Percentiles rank a stretch among this genome's conserved stretches.
Evolutionary conservation across 1,140 invertebrate genomes (phyloP).

Genomic region (Apis florea): DNA sequence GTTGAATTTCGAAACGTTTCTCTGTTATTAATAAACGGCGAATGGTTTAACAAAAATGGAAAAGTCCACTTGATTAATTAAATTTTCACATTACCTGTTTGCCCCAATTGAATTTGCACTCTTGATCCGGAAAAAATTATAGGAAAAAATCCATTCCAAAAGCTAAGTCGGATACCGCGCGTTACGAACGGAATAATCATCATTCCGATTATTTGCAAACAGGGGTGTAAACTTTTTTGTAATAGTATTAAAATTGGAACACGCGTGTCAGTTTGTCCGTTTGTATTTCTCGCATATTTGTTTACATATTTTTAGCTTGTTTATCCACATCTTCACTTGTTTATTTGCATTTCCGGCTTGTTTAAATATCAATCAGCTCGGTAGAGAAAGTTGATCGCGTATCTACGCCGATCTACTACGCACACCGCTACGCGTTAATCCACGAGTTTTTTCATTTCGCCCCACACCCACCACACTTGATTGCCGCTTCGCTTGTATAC

Average conservation of each 20-base stretch:
- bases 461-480: background rate
- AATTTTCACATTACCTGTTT: background rate
- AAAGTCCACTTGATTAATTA: background rate
- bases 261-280: background rate
- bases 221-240: background rate
- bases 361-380: constrained; percentile 11
- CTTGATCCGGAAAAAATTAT: background rate
- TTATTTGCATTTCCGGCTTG: background rate
- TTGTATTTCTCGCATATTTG: background rate
- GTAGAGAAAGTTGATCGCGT: background rate
- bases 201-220: background rate
- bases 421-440: constrained; percentile 3
- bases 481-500: background rate
- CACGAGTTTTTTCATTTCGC: constrained; percentile 5
- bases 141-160: background rate
- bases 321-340: background rate
- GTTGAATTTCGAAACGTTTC: background rate
- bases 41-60: background rate
- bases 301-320: background rate
- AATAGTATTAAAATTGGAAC: background rate
- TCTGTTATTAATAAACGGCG: background rate
- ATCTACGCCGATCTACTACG: background rate
- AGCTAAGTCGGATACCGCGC: background rate
- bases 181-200: background rate
- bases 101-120: background rate